These are phyloP conservation scores for Pachyuromys duprasi DNA, from an alignment of 2,797 vertebrate genomes.

Conservation along the genomic window DNA sequence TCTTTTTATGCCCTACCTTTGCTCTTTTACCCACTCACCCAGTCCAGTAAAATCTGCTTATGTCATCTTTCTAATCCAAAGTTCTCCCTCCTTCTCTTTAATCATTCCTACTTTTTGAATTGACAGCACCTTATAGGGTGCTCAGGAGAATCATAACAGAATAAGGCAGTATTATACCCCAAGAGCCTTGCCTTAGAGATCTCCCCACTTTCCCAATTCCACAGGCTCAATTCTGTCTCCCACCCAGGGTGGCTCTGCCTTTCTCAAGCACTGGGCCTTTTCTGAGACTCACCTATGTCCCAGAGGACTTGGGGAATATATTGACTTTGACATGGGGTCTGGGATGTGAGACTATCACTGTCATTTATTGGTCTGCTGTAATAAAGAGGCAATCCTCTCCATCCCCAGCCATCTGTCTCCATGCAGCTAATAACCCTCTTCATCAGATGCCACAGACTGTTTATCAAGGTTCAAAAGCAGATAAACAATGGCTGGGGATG, in stretches of 20 bases:
- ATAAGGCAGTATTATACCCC: background rate
- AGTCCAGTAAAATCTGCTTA: constrained; percentile 15
- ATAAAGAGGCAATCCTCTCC: constrained; percentile 83
- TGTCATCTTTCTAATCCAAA: background rate
- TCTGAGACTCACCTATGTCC: background rate
- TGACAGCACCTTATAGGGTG: background rate
- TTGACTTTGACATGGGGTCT: constrained; percentile 21
- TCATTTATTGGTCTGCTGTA: constrained; percentile 73
- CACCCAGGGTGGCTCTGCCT: background rate
- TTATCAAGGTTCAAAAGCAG: constrained; percentile 86
- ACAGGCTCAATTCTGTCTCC: background rate
- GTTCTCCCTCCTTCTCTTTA: background rate
- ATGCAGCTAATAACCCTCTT: constrained; percentile 86
- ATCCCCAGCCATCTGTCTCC: constrained; percentile 88
- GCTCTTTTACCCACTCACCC: background rate
- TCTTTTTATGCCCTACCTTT: background rate
- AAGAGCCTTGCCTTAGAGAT: background rate
- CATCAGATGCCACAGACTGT: constrained; percentile 85
- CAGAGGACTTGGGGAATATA: constrained; percentile 44
- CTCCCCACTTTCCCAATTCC: background rate
- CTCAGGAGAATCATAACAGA: background rate
- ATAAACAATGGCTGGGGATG: constrained; percentile 82
- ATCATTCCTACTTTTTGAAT: constrained; percentile 20
- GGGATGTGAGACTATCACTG: constrained; percentile 65
- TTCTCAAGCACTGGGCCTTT: background rate